phyloP scores from a whole-genome alignment of 1,140 invertebrate species.

The Harlomillsia oculata region DNA sequence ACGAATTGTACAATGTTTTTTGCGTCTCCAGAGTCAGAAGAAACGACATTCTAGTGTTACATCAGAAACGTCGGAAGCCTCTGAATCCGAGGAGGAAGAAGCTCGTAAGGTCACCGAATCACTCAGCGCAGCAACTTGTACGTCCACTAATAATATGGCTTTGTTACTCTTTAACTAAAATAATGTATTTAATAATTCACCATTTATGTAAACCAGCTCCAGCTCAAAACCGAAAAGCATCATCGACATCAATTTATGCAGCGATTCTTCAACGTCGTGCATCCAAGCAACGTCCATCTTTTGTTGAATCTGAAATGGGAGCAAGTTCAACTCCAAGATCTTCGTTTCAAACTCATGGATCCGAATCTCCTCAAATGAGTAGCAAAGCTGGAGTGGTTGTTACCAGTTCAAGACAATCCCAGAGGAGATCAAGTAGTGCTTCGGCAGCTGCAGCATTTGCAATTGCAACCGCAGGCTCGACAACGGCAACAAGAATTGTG shows the following conservation, averaged over 20 bases:
- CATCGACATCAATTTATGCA: slow-evolving; percentile 35
- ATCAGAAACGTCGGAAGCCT: slow-evolving; percentile 24
- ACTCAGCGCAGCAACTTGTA: slow-evolving; percentile 25
- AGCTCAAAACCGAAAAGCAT: slow-evolving; percentile 30
- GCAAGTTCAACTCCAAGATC: slow-evolving; percentile 24
- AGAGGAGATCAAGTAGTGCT: slow-evolving; percentile 80
- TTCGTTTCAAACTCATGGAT: slow-evolving; percentile 35
- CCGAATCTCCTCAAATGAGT: slow-evolving; percentile 34
- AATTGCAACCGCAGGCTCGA: slow-evolving; percentile 33
- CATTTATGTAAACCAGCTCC: too few species aligned
- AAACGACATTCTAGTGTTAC: slow-evolving; percentile 32
- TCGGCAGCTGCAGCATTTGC: slow-evolving; percentile 84
- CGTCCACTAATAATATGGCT: slow-evolving; percentile 2
- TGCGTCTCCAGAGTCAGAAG: too few species aligned
- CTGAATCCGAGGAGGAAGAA: slow-evolving; percentile 28
- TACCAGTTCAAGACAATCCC: slow-evolving; percentile 80
- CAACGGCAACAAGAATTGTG: slow-evolving; percentile 16
- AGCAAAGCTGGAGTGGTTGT: slow-evolving; percentile 80
- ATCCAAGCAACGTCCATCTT: slow-evolving; percentile 34
- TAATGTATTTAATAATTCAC: too few species aligned
- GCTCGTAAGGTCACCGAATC: slow-evolving; percentile 7
- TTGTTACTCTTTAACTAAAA: background rate
- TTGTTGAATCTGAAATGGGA: slow-evolving; percentile 32
- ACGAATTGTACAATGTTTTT: too few species aligned
- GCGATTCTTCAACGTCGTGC: slow-evolving; percentile 34